Base-by-base conservation (phyloP, 2,797 vertebrate genomes). In the Macropodus opercularis region DNA sequence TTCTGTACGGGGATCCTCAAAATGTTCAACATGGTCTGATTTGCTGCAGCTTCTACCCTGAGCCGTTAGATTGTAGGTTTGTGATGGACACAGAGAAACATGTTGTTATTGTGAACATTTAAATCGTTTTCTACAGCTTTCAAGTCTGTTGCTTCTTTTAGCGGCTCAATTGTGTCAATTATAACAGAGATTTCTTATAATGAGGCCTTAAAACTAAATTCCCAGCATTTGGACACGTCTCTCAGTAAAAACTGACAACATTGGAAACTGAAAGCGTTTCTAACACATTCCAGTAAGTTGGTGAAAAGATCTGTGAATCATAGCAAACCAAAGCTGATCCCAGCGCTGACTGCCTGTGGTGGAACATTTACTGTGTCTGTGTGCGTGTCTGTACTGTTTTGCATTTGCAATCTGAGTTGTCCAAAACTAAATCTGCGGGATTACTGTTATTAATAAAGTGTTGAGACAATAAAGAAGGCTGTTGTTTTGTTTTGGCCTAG, bases 321-420 rank as follows among this genome's bases (percentile, higher is more conserved):
- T 18, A 48, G 26, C 55, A 69, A 72, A 75, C 66, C 79, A 77
- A 80, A 83, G 66, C 64, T 60, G 63, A 68, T 64, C 55, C 48
- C 13, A 44, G 46, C 38, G 66, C 50, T 73, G 49, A 43, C 15
- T 60, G 62, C 59, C 51, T 61, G 54, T 77, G 40, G 58, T 71
- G 72, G 48, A 68, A 59, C 46, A 61, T 84, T 60, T 73, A 18
- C 60, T 67, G 41, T 29, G 34, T 41, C 15, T 57, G 22, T 52
- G 3, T 51, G 34, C 44, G 19, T 68, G 35, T 72, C 50, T 73
- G 52, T 36, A 68, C 51, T 23, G 58, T 39, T 57, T 40, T 65
- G 61, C 35, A 46, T 62, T 74, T 63, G 11, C 34, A 48, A 52
- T 71, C 22, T 2, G 13, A 61, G 39, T 15, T 70, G 32, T 71